Conservation (phyloP, 2,113 vertebrate species). For the Microcebus griseorufus region DNA sequence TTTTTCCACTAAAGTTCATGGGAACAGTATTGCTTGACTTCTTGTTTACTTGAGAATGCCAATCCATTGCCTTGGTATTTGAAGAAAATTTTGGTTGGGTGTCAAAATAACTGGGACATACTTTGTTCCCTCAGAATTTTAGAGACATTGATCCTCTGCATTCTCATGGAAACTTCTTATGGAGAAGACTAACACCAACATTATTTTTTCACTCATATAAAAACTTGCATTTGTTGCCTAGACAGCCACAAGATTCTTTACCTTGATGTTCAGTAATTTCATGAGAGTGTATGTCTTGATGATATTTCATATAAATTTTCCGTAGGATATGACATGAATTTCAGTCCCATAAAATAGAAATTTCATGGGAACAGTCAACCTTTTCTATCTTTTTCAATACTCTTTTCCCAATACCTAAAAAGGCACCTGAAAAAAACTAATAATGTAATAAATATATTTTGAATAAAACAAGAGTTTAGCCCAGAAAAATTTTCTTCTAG, state of each 20-base stretch:
- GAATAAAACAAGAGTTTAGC: background rate
- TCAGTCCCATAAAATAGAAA: background rate
- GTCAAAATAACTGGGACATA: background rate
- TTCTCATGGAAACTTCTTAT: background rate
- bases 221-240: background rate
- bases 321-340: background rate
- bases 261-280: background rate
- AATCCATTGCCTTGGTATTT: background rate
- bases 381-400: background rate
- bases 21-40: background rate
- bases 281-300: background rate
- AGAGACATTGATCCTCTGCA: background rate
- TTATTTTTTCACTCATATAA: background rate
- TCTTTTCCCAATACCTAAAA: background rate
- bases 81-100: background rate
- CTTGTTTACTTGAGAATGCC: background rate
- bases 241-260: background rate
- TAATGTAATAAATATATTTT: background rate
- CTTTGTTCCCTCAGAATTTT: background rate
- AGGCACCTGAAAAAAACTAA: background rate
- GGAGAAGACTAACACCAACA: background rate
- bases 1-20: background rate
- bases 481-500: constrained; percentile 45
- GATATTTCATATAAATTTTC: background rate
- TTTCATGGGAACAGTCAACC: background rate